These are phyloP conservation scores for Muraenolepis orangiensis DNA, from an alignment of 2,797 vertebrate genomes.

Conservation along the genomic window DNA sequence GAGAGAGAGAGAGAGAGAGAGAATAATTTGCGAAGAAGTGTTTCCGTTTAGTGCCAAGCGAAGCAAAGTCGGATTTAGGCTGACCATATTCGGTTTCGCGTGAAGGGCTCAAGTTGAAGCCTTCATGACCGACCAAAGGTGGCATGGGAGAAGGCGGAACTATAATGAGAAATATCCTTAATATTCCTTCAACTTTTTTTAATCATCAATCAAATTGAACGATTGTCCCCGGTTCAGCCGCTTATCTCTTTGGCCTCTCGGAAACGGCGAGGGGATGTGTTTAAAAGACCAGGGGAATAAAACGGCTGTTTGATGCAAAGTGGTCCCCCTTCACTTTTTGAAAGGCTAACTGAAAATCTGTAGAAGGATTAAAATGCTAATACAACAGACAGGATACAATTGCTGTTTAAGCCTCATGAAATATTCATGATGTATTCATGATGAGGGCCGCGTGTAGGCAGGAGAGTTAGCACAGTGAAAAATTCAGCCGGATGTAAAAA, in stretches of 20 bases:
- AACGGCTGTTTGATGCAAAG: slow-evolving; percentile 47
- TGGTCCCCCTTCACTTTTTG: slow-evolving; percentile 12
- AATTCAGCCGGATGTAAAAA: not conserved
- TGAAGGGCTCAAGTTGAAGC: no score
- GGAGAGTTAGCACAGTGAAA: not conserved
- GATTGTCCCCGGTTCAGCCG: not conserved
- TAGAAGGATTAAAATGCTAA: slow-evolving; percentile 75
- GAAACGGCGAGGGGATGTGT: no score
- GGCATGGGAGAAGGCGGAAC: no score
- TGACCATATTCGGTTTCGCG: no score
- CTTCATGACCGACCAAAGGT: no score
- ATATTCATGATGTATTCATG: slow-evolving; percentile 66
- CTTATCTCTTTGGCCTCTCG: slow-evolving; percentile 23
- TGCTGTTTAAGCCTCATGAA: slow-evolving; percentile 70
- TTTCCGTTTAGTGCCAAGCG: no score
- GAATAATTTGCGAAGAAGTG: no score
- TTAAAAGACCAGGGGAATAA: slow-evolving; percentile 42
- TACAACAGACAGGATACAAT: slow-evolving; percentile 70
- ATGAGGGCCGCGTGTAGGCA: slow-evolving; percentile 1
- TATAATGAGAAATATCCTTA: no score
- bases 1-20: no score
- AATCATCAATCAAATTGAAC: not conserved
- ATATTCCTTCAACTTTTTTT: no score
- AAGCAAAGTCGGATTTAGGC: no score
- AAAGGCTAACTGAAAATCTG: slow-evolving; percentile 46